Base-by-base conservation (phyloP, 2,888 invertebrate species). In the Branchellion lobata region DNA sequence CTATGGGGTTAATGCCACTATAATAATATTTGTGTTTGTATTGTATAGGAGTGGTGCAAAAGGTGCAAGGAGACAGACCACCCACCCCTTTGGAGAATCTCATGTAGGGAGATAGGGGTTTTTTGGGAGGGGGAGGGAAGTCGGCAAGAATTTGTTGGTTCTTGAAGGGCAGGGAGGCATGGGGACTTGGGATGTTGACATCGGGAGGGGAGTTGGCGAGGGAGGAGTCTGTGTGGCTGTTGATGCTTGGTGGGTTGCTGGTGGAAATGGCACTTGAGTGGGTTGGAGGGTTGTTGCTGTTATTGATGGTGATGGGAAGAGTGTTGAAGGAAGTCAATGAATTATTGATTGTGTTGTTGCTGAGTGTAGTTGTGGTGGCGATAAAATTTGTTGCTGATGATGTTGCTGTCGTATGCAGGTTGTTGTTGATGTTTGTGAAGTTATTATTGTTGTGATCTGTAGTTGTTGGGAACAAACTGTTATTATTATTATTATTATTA, bases 31-130 rank as follows among this genome's bases (percentile, higher is more conserved):
- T 18, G 18, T 18, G 8, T 18, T 47, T 47, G 8, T 47, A 14
- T 47, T 47, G 8, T 47, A 47, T 47, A 18, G 18, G 8, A 47
- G 18, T 14, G 47, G 8, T 47, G 47, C 8, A 47, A 14, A 14
- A 14, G 8, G 47, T 47, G 47, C 8, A 47, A 14, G 47, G 18
- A 47, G 11, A 51, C 11, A 29, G 14, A 24, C n/a, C 36, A 83
- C 83, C 80, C 71, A 83, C 83, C 65, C 82, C 81, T 79, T 83
- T 83, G 71, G 83, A 83, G 80, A 83, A 83, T 72, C 83, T 75
- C 83, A 83, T 83, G 77, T 83, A 83, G 3, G 83, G 83, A 14
- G 83, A 83, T 11, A 83, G 80, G 1, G 83, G 83, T 75, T 83
- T 83, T 76, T 83, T 83, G 24, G 83, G 83, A 29, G 83, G 83